Base-by-base conservation (phyloP, 1,140 invertebrate species). In the Zaprionus nigranus region DNA sequence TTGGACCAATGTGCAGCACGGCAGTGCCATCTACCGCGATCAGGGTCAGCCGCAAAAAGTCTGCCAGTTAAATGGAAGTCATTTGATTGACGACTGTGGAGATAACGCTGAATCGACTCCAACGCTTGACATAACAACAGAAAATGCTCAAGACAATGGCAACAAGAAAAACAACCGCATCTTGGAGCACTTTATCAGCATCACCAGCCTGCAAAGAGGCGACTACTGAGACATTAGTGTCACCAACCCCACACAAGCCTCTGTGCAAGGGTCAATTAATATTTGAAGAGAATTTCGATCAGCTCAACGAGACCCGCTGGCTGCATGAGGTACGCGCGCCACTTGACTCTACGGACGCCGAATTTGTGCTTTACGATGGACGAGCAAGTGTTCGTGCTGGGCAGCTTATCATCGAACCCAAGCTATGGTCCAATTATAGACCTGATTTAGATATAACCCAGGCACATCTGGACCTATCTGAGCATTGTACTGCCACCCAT, bases 1-100 rank as follows among this genome's bases (percentile, higher is more conserved):
- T 20, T 92, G 90, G 90, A 88, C 78, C 1, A 87, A 77, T 68
- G 91, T 92, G 4, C 90, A 92, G 62, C 78, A 88, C 30, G 79
- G 79, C 30, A 75, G 66, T 26, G 75, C 70, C 0, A 57, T 92
- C 6, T 92, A 81, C 58, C 86, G 85, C 11, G 66, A 69, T 46
- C 64, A 76, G 9, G 43, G 28, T 5, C 38, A 64, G 6, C 79
- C 82, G 2, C 6, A 71, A 51, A 36, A 57, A 6, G 79, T 80
- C 3, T 85, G 85, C 24, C 53, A 60, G n/a, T 43, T 88, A 5
- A 13, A 40, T 1, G 81, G 81, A 7, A 24, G n/a, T n/a, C 54
- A 68, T 59, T 40, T 83, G 5, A 85, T 81, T 2, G 61, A 26
- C 2, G 68, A 58, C 0, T 88, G 84, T 20, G 26, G 36, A 1